Base-by-base conservation (phyloP, 2,888 invertebrate genomes). In the Diadromus collaris region DNA sequence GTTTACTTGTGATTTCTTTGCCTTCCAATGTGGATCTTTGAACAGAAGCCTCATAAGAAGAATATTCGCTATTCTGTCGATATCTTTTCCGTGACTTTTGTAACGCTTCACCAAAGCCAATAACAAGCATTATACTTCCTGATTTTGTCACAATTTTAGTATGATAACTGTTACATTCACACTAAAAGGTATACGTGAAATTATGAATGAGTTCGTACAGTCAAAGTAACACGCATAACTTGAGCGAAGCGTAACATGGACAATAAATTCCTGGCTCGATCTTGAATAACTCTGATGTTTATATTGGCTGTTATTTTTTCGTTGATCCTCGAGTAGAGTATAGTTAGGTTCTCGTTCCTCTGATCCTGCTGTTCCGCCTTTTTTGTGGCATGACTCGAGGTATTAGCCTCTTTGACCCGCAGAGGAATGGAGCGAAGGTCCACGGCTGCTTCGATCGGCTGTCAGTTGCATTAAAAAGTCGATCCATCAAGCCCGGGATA, bases 391-490 rank as follows among this genome's bases (percentile, higher is more conserved):
- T 70, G 64, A 65, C 44, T 65, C 48, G 44, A 56, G 65, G 69
- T 61, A 73, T 76, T 72, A 65, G 76, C 48, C 38, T 58, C 56
- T 41, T 27, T 68, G 71, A 71, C 54, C 75, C 70, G 61, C 63
- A 60, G 46, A 7, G 38, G 38, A 63, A 64, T 32, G 80, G 64
- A 77, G 78, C 72, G 72, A 58, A 73, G 56, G 64, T 69, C 69
- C 75, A 54, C 21, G 19, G 60, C 79, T 81, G 60, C 51, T 80
- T 80, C 56, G 72, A 85, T 86, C 85, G 85, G 76, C 85, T 89
- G 89, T 89, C 86, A 76, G 76, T 68, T 82, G 82, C 84, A 83
- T 88, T 89, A 86, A 88, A 88, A 87, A 86, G 85, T 88, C 89
- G 88, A 89, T 89, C 89, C 86, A 88, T 90, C 89, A 89, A 85